Conservation (phyloP, 2,888 invertebrate species). For the Gari tellinella region DNA sequence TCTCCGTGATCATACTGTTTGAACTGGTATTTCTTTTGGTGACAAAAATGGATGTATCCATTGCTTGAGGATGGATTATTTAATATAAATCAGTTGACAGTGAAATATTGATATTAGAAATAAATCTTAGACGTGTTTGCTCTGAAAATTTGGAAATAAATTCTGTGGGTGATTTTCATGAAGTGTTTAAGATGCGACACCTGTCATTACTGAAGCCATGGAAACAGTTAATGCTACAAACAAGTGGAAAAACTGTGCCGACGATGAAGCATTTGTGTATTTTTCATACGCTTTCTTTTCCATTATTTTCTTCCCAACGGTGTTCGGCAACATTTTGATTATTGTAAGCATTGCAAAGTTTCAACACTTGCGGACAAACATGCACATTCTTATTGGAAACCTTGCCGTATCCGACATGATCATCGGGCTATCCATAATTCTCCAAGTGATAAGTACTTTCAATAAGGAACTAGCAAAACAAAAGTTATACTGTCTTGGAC, state of each 20-base stretch:
- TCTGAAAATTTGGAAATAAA: no score
- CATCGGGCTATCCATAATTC: slow-evolving; percentile 41
- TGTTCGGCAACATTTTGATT: slow-evolving; percentile 45
- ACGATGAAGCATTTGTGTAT: slow-evolving; percentile 38
- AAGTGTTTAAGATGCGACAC: no score
- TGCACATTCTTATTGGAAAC: slow-evolving; percentile 52
- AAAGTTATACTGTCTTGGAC: slow-evolving; percentile 3
- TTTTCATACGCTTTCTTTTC: slow-evolving; percentile 46
- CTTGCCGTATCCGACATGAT: slow-evolving; percentile 45
- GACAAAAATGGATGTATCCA: no score
- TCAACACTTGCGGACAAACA: slow-evolving; percentile 42
- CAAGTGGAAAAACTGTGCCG: slow-evolving; percentile 41
- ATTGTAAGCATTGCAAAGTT: slow-evolving; percentile 39
- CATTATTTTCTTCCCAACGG: slow-evolving; percentile 46
- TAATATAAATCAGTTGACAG: no score
- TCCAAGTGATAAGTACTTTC: slow-evolving; percentile 34
- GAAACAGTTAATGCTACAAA: no score
- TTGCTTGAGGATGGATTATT: no score
- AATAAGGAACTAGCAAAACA: slow-evolving; percentile 12
- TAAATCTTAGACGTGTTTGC: no score
- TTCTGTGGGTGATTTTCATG: no score
- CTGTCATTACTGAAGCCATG: no score
- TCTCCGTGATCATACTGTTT: no score
- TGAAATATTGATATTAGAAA: no score
- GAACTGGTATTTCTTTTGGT: no score